These are phyloP conservation scores for Procavia capensis DNA, from an alignment of 2,113 vertebrate species.

Conservation along the genomic window DNA sequence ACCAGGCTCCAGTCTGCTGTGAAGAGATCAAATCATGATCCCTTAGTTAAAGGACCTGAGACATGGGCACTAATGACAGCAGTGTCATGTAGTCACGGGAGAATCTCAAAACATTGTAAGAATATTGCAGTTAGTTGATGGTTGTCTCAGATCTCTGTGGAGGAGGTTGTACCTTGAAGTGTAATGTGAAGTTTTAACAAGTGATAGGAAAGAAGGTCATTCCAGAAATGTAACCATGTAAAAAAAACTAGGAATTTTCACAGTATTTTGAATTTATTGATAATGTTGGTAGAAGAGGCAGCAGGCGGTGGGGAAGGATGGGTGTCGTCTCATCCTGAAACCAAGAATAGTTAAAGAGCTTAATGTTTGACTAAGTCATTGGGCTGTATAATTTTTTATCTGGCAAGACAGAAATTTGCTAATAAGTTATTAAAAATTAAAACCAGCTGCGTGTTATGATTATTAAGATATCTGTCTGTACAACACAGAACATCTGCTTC, in stretches of 20 bases:
- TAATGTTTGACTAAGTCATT: not conserved
- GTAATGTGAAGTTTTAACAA: not conserved
- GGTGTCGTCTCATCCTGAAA: not conserved
- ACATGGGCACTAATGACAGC: not conserved
- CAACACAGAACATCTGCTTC: not conserved
- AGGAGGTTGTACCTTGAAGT: not conserved
- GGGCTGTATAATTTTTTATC: not conserved
- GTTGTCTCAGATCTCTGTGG: not conserved
- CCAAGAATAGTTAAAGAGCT: not conserved
- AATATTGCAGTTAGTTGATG: not conserved
- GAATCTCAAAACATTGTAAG: not conserved
- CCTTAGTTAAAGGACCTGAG: not conserved
- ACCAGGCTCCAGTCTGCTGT: not conserved
- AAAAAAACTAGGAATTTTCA: not conserved
- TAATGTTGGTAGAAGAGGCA: not conserved
- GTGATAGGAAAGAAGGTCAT: not conserved
- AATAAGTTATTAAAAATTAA: not conserved
- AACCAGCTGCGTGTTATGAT: not conserved
- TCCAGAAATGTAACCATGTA: not conserved
- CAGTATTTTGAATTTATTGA: not conserved
- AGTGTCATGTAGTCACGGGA: not conserved
- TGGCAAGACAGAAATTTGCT: not conserved
- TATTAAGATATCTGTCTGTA: not conserved
- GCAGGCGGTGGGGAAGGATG: not conserved
- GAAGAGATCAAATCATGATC: not conserved